phyloP scores from a whole-genome alignment of 2,888 invertebrate genomes.

The Chloromyia formosa region DNA sequence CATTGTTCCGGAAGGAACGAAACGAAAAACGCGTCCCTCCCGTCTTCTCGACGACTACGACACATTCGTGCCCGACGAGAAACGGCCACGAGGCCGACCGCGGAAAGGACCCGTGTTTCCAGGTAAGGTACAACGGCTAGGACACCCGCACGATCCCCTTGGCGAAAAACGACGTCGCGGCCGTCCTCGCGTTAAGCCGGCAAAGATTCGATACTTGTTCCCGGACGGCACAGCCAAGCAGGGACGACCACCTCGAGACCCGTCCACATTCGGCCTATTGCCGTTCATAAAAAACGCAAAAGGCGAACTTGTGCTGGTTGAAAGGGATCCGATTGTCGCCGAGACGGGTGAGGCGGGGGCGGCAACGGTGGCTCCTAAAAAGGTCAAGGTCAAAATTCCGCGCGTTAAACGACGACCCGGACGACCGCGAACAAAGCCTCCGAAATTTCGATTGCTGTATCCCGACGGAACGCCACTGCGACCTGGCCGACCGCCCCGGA shows the following conservation, averaged over 20 bases:
- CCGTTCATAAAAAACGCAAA: too few species aligned
- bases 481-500: constrained; percentile 7
- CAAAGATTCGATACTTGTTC: neutral
- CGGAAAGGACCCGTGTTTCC: neutral
- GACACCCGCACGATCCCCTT: neutral
- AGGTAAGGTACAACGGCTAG: neutral
- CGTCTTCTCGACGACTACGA: constrained; percentile 21
- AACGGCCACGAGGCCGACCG: neutral
- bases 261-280: too few species aligned
- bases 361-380: neutral
- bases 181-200: neutral
- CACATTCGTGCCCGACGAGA: neutral
- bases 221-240: constrained; percentile 11
- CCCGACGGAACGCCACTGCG: constrained; percentile 29
- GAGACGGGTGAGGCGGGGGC: neutral
- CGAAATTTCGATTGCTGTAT: neutral
- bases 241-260: constrained; percentile 9
- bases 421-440: constrained; percentile 4
- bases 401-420: constrained; percentile 4
- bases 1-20: constrained; percentile 28
- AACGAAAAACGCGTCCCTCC: constrained; percentile 28
- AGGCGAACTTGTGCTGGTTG: neutral
- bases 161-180: constrained; percentile 13
- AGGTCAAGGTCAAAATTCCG: neutral
- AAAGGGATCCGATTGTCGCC: too few species aligned